These are phyloP conservation scores for Syndactyla subalaris DNA, from an alignment of 2,797 vertebrate species.

Conservation along the genomic window DNA sequence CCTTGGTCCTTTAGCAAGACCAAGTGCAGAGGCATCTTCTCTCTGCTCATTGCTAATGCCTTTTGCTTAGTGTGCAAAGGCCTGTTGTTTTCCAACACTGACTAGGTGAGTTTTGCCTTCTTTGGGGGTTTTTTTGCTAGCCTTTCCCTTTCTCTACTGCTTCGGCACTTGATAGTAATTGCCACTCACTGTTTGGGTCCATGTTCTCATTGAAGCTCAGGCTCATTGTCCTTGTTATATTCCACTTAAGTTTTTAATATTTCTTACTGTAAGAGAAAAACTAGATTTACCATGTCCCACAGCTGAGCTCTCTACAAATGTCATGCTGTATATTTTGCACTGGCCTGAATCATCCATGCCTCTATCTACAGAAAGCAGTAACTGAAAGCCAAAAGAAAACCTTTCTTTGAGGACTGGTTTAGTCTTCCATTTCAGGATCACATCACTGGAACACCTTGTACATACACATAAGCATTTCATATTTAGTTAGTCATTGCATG, in stretches of 20 bases:
- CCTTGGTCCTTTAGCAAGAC: not conserved
- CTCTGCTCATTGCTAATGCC: not conserved
- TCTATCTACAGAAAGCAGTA: not conserved
- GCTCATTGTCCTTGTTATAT: not conserved
- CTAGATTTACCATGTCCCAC: not conserved
- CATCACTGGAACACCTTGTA: not conserved
- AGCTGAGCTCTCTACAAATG: not conserved
- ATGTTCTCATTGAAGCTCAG: not conserved
- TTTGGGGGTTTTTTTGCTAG: not conserved
- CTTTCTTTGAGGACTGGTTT: not conserved
- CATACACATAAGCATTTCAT: not conserved
- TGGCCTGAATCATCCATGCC: not conserved
- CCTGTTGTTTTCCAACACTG: not conserved
- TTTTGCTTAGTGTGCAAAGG: not conserved
- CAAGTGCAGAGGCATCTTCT: not conserved
- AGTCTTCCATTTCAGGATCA: not conserved
- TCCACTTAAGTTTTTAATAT: not conserved
- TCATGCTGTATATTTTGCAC: not conserved
- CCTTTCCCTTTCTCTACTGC: not conserved
- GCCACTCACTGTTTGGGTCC: not conserved
- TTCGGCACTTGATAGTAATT: not conserved
- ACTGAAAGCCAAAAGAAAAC: not conserved
- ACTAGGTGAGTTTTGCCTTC: not conserved
- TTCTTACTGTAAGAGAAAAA: not conserved
- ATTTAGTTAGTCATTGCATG: not conserved